phyloP scores from a whole-genome alignment of 2,888 invertebrate species.

The Euphydryas editha region DNA sequence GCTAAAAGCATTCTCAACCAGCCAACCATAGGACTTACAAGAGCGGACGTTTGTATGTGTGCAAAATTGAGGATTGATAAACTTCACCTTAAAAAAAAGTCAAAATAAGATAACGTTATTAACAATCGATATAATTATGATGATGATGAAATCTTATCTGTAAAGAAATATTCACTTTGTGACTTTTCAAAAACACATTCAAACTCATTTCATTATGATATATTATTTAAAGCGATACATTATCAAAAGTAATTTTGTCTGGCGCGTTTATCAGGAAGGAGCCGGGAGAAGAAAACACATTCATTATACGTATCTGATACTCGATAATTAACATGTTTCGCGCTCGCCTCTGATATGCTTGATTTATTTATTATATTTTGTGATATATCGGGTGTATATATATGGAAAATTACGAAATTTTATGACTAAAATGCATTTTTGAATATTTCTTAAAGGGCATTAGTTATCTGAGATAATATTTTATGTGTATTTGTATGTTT shows the following conservation, averaged over 20 bases:
- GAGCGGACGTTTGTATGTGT: no score
- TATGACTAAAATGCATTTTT: background rate
- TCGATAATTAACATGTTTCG: constrained; percentile 37
- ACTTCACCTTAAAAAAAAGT: no score
- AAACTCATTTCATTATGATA: background rate
- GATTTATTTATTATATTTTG: constrained; percentile 21
- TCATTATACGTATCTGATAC: constrained; percentile 35
- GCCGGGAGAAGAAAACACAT: constrained; percentile 38
- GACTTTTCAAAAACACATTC: background rate
- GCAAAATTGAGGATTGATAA: no score
- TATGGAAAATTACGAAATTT: constrained; percentile 10
- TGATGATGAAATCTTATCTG: no score
- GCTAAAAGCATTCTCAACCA: no score
- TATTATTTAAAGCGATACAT: background rate
- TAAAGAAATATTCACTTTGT: no score
- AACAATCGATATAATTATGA: no score
- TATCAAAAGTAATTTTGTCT: constrained; percentile 14
- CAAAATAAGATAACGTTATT: no score
- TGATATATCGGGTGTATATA: constrained; percentile 21
- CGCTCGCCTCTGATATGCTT: constrained; percentile 8
- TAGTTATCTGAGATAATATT: no score
- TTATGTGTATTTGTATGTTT: no score
- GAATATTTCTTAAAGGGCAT: no score
- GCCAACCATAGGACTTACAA: no score
- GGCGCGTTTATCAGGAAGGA: constrained; percentile 8